Percentiles rank a stretch among this genome's conserved stretches.
Conservation (phyloP, 2,113 vertebrate genomes). For the Chionis minor region DNA sequence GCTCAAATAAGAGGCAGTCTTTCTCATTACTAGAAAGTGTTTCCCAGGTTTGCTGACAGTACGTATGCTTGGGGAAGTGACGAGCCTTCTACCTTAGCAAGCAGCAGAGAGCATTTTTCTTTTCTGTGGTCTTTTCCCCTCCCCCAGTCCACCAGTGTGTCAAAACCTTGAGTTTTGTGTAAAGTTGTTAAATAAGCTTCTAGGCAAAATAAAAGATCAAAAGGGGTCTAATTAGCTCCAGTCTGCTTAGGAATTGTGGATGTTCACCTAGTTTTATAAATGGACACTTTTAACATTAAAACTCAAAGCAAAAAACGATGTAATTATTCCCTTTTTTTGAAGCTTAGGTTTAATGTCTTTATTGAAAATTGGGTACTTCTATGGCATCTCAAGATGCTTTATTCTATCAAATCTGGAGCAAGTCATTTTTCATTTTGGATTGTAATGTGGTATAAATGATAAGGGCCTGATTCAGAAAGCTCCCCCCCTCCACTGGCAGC, state of each 20-base stretch:
- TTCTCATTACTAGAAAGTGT: background rate
- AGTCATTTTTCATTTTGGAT: slow-evolving; percentile 71
- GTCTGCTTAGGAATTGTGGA: slow-evolving; percentile 62
- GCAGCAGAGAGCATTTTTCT: background rate
- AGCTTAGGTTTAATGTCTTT: slow-evolving; percentile 71
- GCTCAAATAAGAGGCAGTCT: background rate
- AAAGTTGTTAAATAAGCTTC: slow-evolving; percentile 70
- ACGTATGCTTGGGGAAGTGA: background rate
- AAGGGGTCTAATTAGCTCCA: slow-evolving; percentile 71
- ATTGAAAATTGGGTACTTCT: slow-evolving; percentile 66
- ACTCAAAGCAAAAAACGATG: slow-evolving; percentile 69
- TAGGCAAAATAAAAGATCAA: slow-evolving; percentile 72
- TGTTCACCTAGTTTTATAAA: slow-evolving; percentile 75
- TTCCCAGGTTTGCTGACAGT: background rate
- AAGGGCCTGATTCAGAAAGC: slow-evolving; percentile 60
- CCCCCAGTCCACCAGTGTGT: background rate
- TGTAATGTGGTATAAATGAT: slow-evolving; percentile 70
- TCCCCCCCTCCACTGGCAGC: background rate
- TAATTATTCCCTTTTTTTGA: slow-evolving; percentile 72
- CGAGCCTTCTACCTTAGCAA: background rate
- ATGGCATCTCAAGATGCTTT: slow-evolving; percentile 69
- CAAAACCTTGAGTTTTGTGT: slow-evolving; percentile 54
- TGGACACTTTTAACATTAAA: slow-evolving; percentile 71
- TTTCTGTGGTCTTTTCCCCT: background rate
- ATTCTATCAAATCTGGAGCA: slow-evolving; percentile 68